Evolutionary conservation across 2,888 invertebrate genomes (phyloP), one percentile per base, ranked within the genome.

Genomic region (Agrochola litura): DNA sequence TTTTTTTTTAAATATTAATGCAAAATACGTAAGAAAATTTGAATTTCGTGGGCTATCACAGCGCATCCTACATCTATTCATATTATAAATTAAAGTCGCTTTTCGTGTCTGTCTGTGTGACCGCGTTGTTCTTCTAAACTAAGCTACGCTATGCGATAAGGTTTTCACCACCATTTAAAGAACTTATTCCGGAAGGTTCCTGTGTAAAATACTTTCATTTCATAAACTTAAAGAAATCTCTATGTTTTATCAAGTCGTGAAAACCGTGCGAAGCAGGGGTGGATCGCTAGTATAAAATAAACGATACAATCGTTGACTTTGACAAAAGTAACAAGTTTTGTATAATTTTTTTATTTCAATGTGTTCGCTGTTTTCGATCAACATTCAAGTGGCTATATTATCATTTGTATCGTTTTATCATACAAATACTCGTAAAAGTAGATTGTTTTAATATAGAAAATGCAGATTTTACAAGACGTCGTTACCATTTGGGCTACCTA

Each of bases 331-430:
- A 61, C 52, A 54, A 12, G 14, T 49, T 25, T 16, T n/a, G 22
- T 63, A 61, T 46, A 67, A 54, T 22, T 63, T 56, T 76, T 37
- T 64, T 30, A 56, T 54, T 54, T 43, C 30, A 56, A 68, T 37
- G 30, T 67, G 9, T 54, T 54, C 2, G 12, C 6, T 25, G 12
- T 63, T 14, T n/a, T 9, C 61, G 22, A 25, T 16, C 16, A 9
- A 19, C 16, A 43, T 41, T 52, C 16, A 60, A 60, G 43, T 76
- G 25, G 41, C 30, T 74, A 52, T 30, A 16, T n/a, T 30, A 16
- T n/a, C 19, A 37, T 60, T 43, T 74, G 30, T 58, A 43, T 58
- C 43, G 14, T n/a, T 70, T 25, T 54, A 5, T 64, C 19, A n/a
- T n/a, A 22, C 58, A 52, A 37, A 49, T 52, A 58, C 25, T 77